Percentiles rank a stretch among this genome's conserved stretches.
Conservation (phyloP, 2,113 vertebrate species). For the Pollachius pollachius region DNA sequence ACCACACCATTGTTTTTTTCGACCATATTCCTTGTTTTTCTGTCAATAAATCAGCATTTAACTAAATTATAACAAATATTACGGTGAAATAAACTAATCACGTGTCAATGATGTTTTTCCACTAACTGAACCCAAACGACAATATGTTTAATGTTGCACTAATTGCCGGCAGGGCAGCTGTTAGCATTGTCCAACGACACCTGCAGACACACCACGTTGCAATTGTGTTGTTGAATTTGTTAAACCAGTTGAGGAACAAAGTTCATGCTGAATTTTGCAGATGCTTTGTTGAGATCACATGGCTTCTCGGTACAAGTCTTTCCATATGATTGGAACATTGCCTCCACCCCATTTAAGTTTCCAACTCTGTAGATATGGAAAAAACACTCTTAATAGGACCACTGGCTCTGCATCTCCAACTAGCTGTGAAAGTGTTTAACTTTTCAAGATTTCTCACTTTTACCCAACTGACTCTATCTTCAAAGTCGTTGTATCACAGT, state of each 20-base stretch:
- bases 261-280: constrained; percentile 9
- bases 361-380: constrained; percentile 37
- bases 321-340: constrained; percentile 16
- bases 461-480: constrained; percentile 46
- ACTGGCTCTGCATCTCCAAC: constrained; percentile 41
- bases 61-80: too few species aligned
- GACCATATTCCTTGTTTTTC: too few species aligned
- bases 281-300: neutral
- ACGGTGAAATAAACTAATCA: too few species aligned
- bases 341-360: constrained; percentile 26
- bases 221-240: neutral
- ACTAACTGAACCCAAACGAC: too few species aligned
- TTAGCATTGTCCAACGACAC: neutral
- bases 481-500: constrained; percentile 25
- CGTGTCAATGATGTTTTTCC: too few species aligned
- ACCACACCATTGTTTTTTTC: neutral
- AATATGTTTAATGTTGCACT: too few species aligned
- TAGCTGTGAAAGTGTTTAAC: constrained; percentile 48
- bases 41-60: too few species aligned
- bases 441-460: constrained; percentile 36
- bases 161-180: too few species aligned
- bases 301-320: constrained; percentile 21
- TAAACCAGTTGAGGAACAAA: constrained; percentile 1
- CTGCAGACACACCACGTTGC: neutral
- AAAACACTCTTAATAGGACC: constrained; percentile 22